Base-by-base conservation (phyloP, 2,113 vertebrate species). In the Martes martes region DNA sequence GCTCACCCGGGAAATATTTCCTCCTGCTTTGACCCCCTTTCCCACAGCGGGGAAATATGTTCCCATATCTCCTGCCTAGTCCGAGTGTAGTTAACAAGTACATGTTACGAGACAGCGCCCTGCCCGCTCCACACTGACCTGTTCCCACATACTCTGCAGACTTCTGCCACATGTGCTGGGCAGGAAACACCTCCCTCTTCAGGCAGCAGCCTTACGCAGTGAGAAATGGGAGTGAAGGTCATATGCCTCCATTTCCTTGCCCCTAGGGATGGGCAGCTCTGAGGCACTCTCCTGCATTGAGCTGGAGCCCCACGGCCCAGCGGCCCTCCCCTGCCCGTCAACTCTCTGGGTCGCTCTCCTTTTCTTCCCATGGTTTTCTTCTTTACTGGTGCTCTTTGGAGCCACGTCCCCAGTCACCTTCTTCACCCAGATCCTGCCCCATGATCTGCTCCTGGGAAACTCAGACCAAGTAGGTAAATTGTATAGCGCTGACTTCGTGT, bases 41-140 rank as follows among this genome's bases (percentile, higher is more conserved):
- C 65, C 39, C 14, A 15, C 24, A n/a, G 50, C 18, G 4, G 13
- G 80, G 18, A n/a, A n/a, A n/a, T n/a, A n/a, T 42, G 15, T 24
- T 67, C 9, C 47, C 31, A 1, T 4, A 47, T 45, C 76, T 28
- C 83, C n/a, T 18, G 47, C 42, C 39, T 7, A 3, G 14, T 11
- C 2, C 9, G 16, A 45, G n/a, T 23, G 39, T 26, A 50, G 7
- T 39, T 26, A 19, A 57, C 59, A 52, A 3, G 13, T 3, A 1
- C 0, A 0, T 4, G 11, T 26, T 4, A 2, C 0, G 0, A 0
- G 4, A 28, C 11, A 36, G 89, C 3, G 47, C 8, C n/a, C 11
- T 21, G 59, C 23, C 23, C 0, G 0, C 82, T 10, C 24, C 4
- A 26, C 6, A 14, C 18, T 19, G 42, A 36, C 2, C 16, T 4